Evolutionary conservation across 2,797 vertebrate genomes (phyloP), one percentile per base, ranked within the genome.

Genomic region (Alosa sapidissima): DNA sequence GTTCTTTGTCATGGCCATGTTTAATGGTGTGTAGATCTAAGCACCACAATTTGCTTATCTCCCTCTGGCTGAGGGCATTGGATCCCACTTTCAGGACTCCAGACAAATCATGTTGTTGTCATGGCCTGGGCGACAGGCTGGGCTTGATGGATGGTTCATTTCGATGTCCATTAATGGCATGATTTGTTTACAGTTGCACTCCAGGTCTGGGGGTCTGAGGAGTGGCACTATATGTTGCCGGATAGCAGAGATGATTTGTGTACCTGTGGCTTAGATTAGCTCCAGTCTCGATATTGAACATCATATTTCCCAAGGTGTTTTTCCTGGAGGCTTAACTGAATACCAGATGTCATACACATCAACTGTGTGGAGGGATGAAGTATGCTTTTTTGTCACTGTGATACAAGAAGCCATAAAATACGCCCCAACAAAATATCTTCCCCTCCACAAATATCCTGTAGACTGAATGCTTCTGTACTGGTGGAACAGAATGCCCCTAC

Each of bases 261-360:
- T 91, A 91, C 87, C 90, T 83, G 88, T 90, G 90, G 89, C 89
- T 91, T 89, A 91, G 91, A 92, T 91, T 90, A 91, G 91, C 91
- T 91, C 89, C 86, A 88, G 91, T 90, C 88, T 88, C 85, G 83
- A 90, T 91, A 90, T 91, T 91, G 91, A 89, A 91, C 91, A 90
- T 92, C 90, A 91, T 91, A 92, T 91, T 91, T 92, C 91, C 91
- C 90, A 89, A 88, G 91, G 90, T 91, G 90, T 92, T 92, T 92
- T 91, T 88, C 88, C 88, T 75, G 88, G 85, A 86, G 81, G 90
- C 88, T 90, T 90, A 87, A 90, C 89, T 91, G 91, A 92, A 92
- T 90, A 91, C 88, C 90, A 91, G 89, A 91, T 90, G 91, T 91
- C 90, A 91, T 89, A 88, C 87, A 90, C 88, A 90, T 91, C 89